A percentile compares a stretch with the other conserved stretches of the same genome.
Evolutionary conservation across 1,140 invertebrate species (phyloP).

Genomic region (Drosophila lini): DNA sequence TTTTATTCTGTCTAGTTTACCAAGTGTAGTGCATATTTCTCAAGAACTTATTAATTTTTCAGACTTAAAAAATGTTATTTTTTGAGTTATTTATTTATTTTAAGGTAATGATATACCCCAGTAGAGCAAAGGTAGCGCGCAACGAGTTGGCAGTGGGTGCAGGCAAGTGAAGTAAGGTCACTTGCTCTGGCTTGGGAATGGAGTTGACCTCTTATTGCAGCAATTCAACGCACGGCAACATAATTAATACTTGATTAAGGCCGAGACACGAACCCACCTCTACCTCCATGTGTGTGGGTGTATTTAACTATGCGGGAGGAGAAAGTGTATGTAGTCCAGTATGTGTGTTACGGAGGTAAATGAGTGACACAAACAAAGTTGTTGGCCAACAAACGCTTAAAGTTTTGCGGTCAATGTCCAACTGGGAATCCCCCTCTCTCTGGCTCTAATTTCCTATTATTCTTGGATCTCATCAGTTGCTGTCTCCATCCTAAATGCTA

Average conservation of each 20-base stretch:
- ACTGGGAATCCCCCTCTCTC: slow-evolving; percentile 19
- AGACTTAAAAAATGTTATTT: too few species aligned
- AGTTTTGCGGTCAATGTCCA: slow-evolving; percentile 48
- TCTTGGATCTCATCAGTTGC: background rate
- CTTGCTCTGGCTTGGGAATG: slow-evolving; percentile 7
- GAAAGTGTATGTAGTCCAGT: slow-evolving; percentile 1
- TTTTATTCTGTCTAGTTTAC: too few species aligned
- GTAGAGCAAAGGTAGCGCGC: slow-evolving; percentile 1
- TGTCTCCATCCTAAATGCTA: slow-evolving; percentile 6
- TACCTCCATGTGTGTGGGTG: slow-evolving; percentile 4
- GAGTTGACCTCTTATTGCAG: slow-evolving; percentile 39
- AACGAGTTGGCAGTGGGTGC: background rate
- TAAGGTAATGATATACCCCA: background rate
- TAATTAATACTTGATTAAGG: slow-evolving; percentile 74
- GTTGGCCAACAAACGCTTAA: slow-evolving; percentile 33
- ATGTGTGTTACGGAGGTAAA: background rate
- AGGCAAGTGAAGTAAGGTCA: slow-evolving; percentile 9
- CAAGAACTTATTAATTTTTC: background rate
- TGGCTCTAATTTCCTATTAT: background rate
- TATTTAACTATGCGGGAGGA: slow-evolving; percentile 12
- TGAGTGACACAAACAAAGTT: slow-evolving; percentile 37
- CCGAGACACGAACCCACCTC: slow-evolving; percentile 5
- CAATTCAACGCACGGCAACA: slow-evolving; percentile 52
- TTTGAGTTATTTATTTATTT: background rate
- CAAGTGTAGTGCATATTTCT: too few species aligned